phyloP scores from a whole-genome alignment of 2,888 invertebrate species.

The Cremastinae sp. region DNA sequence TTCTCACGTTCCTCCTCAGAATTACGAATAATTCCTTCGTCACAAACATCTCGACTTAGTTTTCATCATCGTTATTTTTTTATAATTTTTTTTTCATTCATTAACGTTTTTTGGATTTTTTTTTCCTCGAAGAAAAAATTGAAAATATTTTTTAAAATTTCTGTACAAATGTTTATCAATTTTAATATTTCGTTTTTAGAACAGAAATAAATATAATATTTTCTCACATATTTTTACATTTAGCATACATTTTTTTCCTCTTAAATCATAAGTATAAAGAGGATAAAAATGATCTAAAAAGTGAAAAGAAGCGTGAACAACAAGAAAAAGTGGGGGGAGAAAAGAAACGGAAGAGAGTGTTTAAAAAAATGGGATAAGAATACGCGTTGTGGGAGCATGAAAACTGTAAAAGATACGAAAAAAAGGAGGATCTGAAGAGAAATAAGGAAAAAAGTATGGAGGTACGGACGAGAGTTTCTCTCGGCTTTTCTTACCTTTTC shows the following conservation, averaged over 20 bases:
- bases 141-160: too few relatives aligned
- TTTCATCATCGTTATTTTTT: too few relatives aligned
- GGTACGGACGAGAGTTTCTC: conserved; percentile 35
- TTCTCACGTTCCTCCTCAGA: not conserved
- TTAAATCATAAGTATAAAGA: conserved; percentile 21
- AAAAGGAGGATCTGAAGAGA: conserved; percentile 13
- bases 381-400: conserved; percentile 38
- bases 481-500: not conserved
- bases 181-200: too few relatives aligned
- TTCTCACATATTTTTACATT: not conserved
- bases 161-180: too few relatives aligned
- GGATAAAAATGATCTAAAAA: conserved; percentile 19
- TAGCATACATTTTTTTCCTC: not conserved
- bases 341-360: conserved; percentile 38
- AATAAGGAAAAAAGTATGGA: conserved; percentile 15
- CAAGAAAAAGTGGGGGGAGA: conserved; percentile 35
- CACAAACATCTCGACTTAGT: too few relatives aligned
- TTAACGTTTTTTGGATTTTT: too few relatives aligned
- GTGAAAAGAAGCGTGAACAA: conserved; percentile 42
- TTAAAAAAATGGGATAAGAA: conserved; percentile 54
- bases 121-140: too few relatives aligned
- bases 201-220: too few relatives aligned
- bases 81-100: too few relatives aligned
- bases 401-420: conserved; percentile 31
- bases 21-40: too few relatives aligned